Conservation (phyloP, 2,888 invertebrate genomes). For the Mythimna ferrago region DNA sequence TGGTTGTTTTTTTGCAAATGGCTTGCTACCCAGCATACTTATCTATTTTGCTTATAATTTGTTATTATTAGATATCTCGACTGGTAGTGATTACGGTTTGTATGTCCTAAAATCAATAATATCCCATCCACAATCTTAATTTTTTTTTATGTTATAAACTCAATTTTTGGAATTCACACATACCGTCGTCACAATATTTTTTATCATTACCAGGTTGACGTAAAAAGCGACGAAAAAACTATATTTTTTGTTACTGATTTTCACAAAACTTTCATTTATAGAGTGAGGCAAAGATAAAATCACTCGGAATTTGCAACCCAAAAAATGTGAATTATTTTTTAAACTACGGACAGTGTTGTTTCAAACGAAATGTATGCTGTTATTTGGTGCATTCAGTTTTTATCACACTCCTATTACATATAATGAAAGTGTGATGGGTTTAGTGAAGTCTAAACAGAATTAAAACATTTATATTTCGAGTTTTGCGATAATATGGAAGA, state of each 20-base stretch:
- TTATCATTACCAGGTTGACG: background rate
- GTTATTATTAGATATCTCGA: background rate
- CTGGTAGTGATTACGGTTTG: background rate
- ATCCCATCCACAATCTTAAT: background rate
- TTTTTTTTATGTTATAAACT: no score
- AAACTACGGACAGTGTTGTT: constrained; percentile 1
- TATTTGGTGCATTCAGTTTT: constrained; percentile 26
- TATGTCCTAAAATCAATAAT: background rate
- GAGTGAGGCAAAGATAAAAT: constrained; percentile 21
- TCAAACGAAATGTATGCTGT: constrained; percentile 16
- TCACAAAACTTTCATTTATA: constrained; percentile 1
- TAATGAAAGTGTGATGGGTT: constrained; percentile 2
- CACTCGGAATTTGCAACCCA: constrained; percentile 18
- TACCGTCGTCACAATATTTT: background rate
- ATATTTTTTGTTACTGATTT: background rate
- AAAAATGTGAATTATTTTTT: constrained; percentile 23
- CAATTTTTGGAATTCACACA: background rate
- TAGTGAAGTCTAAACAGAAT: constrained; percentile 23
- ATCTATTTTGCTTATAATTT: background rate
- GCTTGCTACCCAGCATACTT: background rate
- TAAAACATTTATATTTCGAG: constrained; percentile 17
- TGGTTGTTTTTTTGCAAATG: background rate
- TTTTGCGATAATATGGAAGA: background rate
- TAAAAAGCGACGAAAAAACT: background rate
- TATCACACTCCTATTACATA: constrained; percentile 24